phyloP scores from a whole-genome alignment of 2,113 vertebrate genomes.

The Pseudorasbora parva region DNA sequence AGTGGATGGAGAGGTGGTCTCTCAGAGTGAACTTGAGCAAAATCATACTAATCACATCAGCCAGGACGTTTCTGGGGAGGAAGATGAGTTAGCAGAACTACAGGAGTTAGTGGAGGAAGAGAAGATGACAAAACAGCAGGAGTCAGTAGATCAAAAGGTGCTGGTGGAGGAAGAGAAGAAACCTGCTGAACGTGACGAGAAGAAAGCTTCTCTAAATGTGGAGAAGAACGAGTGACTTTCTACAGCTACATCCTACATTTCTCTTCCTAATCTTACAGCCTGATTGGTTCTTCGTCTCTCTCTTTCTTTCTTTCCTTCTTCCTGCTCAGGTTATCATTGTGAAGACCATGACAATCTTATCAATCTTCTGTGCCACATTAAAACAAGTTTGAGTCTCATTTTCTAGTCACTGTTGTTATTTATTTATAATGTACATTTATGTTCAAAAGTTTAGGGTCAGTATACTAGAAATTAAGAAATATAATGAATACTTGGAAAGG shows the following conservation, averaged over 20 bases:
- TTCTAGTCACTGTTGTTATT: not conserved
- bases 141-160: not conserved
- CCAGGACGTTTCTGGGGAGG: not conserved
- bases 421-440: not conserved
- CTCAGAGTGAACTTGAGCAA: slow-evolving; percentile 65
- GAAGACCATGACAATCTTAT: not conserved
- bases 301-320: not conserved
- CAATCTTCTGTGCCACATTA: not conserved
- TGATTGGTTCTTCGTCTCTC: not conserved
- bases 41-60: slow-evolving; percentile 51
- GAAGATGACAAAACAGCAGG: not conserved
- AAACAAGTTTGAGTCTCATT: not conserved
- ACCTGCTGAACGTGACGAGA: not conserved
- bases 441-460: not conserved
- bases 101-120: slow-evolving; percentile 1
- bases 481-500: no score
- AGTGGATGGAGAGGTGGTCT: slow-evolving; percentile 53
- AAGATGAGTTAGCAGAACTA: not conserved
- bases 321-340: not conserved
- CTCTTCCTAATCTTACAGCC: not conserved
- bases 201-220: slow-evolving; percentile 17
- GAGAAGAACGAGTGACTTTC: not conserved
- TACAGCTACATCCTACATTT: not conserved
- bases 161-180: not conserved
- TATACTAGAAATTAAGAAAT: not conserved